Evolutionary conservation across 2,888 invertebrate genomes (phyloP), one percentile per base, ranked within the genome.

Genomic region (Amphipyra tragopoginis): DNA sequence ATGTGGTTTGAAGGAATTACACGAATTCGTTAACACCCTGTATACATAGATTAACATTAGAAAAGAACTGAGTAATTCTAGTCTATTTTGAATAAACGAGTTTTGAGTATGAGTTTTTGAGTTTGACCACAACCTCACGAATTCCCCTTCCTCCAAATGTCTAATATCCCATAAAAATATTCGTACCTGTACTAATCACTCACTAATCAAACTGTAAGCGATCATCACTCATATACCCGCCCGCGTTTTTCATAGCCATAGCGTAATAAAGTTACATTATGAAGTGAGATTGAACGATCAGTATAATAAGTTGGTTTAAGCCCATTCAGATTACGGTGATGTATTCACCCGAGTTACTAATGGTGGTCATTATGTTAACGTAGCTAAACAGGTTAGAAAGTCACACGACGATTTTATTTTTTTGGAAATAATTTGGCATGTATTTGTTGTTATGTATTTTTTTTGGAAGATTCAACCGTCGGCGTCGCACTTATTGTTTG

Each of bases 341-440:
- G 61, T 66, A 75, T 67, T 72, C 62, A 58, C 44, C 61, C 51
- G 65, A 50, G 39, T 49, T 3, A 21, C 50, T 70, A 80, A 79
- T 80, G 70, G 72, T 45, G 64, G 65, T 69, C 64, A 74, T 80
- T 80, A 73, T 53, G 74, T 57, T 69, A 67, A 65, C 56, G 53
- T 55, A 63, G 72, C 64, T 62, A 77, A 75, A 72, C 74, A 66
- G 69, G 68, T 65, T 56, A 56, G 43, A 56, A 59, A 51, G 64
- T 48, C 54, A 64, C 50, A 50, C 63, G 14, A 53, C 13, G 44
- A 11, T 42, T 57, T 54, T 57, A 43, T 57, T 69, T 52, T 7
- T 7, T 7, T 3, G 48, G 6, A 36, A 26, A 34, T 39, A 54
- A 13, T 51, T 36, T 38, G 13, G 11, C n/a, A 29, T 5, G 6